Conservation (phyloP, 2,113 vertebrate genomes). For the Zootoca vivipara region DNA sequence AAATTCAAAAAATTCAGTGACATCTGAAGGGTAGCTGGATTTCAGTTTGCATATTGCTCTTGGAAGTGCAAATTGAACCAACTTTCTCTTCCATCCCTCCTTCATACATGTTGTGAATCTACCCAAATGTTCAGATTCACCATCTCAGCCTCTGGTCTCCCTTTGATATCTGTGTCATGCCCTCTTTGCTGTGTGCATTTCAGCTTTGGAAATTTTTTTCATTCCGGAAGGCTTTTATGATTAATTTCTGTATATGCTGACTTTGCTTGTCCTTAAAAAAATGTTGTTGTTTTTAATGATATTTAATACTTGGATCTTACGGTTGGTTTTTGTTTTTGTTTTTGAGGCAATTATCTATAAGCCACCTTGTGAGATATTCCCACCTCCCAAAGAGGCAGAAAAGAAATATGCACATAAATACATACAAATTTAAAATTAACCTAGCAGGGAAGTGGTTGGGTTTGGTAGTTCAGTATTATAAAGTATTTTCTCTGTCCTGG, state of each 20-base stretch:
- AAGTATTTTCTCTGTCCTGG: neutral
- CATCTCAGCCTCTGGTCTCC: too few species aligned
- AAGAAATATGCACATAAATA: neutral
- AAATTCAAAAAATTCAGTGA: too few species aligned
- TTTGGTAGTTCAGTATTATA: neutral
- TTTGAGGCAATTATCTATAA: neutral
- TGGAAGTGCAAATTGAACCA: too few species aligned
- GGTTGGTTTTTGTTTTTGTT: neutral
- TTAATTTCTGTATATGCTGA: neutral
- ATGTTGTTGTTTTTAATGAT: neutral
- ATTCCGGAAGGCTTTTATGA: neutral
- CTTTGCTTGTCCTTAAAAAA: neutral
- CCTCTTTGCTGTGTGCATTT: neutral
- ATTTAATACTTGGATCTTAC: neutral
- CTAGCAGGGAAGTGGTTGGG: neutral
- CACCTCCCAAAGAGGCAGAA: neutral
- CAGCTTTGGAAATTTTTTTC: neutral
- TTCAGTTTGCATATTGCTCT: too few species aligned
- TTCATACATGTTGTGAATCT: too few species aligned
- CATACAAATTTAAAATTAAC: neutral
- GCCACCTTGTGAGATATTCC: neutral
- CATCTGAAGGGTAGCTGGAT: too few species aligned
- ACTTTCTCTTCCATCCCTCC: too few species aligned
- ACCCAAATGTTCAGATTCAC: too few species aligned
- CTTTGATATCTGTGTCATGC: neutral